A percentile compares a stretch with the other conserved stretches of the same genome.
These are phyloP conservation scores for Lacerta bilineata DNA, from an alignment of 2,797 vertebrate genomes.

Conservation along the genomic window DNA sequence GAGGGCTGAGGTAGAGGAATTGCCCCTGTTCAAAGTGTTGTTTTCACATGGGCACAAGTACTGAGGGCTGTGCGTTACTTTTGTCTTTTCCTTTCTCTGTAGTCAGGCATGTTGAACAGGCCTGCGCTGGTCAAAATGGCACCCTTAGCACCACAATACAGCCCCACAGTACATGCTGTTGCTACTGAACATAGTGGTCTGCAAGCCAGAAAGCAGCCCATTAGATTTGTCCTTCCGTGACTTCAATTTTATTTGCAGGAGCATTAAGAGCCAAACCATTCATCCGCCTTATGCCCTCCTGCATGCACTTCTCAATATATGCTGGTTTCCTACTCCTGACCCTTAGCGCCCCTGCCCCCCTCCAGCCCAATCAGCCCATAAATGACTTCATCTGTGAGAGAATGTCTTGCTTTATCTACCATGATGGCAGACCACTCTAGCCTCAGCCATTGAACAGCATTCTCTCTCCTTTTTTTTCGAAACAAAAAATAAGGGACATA, in stretches of 20 bases:
- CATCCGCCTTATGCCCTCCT: background rate
- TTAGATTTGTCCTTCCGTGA: background rate
- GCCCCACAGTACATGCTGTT: background rate
- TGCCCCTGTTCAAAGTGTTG: background rate
- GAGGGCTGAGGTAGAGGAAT: background rate
- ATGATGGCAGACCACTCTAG: conserved; percentile 5
- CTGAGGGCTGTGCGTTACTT: background rate
- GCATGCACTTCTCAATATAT: background rate
- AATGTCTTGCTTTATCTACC: background rate
- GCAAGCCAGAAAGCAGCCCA: rapidly evolving
- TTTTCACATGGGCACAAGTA: background rate
- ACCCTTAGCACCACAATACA: background rate
- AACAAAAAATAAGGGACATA: conserved; percentile 16
- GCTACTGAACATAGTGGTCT: background rate
- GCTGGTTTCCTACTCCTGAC: background rate
- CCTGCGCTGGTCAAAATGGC: background rate
- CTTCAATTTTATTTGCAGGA: conserved; percentile 19
- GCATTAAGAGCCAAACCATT: background rate
- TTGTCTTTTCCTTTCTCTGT: background rate
- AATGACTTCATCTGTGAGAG: conserved; percentile 20
- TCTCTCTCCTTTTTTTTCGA: conserved; percentile 29
- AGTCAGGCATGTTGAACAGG: background rate
- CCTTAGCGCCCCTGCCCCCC: background rate
- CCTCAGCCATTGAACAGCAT: conserved; percentile 38
- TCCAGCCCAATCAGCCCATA: background rate